Evolutionary conservation across 2,797 vertebrate species (phyloP), one percentile per base, ranked within the genome.

Genomic region (Synaphobranchus kaupii): DNA sequence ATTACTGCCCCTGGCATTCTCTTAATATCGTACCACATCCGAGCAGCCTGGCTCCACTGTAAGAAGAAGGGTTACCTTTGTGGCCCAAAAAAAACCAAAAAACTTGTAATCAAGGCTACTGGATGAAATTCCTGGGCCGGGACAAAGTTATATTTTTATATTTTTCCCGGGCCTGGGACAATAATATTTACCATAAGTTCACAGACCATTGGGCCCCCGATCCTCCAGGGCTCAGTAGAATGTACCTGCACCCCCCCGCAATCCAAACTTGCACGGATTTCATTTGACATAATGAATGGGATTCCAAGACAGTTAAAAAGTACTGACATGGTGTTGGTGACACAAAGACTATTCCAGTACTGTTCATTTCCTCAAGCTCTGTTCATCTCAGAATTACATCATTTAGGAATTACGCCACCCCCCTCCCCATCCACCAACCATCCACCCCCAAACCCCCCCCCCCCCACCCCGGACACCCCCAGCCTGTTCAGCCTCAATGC

Each of bases 401-500:
- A 78, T 44, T 47, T 39, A 17, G 73, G 17, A 78, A 50, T 50
- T 80, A 44, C 25, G 25, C 8, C 39, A 22, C 47, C 76, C 17
- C 17, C 44, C 76, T 15, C n/a, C 17, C 31, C n/a, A n/a, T 9
- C 25, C 63, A n/a, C 12, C 71, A 34, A 3, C 50, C 47, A 17
- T 15, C 34, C 39, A 8, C 39, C 20, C 17, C n/a, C n/a, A n/a
- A n/a, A n/a, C 34, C 13, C 39, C 7, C 15, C 15, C 15, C 39
- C 73, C 73, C 10, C 5, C 31, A 73, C 68, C 13, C 68, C 1
- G 54, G 54, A 56, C 17, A 31, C n/a, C 39, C 73, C 39, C 73
- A 44, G 31, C 52, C 60, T 88, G 89, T 93, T 93, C 28, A 34
- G 31, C 56, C 39, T 85, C 58, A 66, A 85, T 60, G 31, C 56